phyloP scores from a whole-genome alignment of 2,888 invertebrate genomes.

The Nomada hirtipes region DNA sequence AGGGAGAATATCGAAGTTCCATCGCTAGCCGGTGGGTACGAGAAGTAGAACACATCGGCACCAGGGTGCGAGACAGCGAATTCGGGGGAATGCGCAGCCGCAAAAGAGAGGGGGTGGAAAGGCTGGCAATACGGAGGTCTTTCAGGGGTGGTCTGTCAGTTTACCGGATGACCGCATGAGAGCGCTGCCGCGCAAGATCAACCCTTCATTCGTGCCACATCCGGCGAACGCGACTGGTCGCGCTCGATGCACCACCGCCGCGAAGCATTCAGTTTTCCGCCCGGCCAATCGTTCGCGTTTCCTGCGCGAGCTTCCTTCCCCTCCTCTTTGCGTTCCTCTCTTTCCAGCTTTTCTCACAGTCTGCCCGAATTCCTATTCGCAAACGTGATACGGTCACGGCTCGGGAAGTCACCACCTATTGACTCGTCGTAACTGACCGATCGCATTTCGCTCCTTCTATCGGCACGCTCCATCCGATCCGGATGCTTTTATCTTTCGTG shows the following conservation, averaged over 20 bases:
- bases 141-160: constrained; percentile 75
- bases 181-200: constrained; percentile 80
- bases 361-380: neutral
- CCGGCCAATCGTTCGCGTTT: neutral
- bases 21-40: constrained; percentile 37
- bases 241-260: constrained; percentile 38
- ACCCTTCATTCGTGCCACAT: constrained; percentile 77
- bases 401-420: constrained; percentile 51
- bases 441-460: constrained; percentile 41
- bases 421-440: constrained; percentile 59
- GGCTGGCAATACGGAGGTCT: constrained; percentile 61
- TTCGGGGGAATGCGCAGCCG: constrained; percentile 38
- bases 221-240: constrained; percentile 73
- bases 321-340: neutral
- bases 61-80: constrained; percentile 31
- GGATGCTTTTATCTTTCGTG: neutral
- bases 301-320: neutral
- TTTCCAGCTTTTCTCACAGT: neutral
- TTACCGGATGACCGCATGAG: constrained; percentile 76
- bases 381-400: constrained; percentile 20
- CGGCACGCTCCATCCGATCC: constrained; percentile 11
- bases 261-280: constrained; percentile 28
- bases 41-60: constrained; percentile 50
- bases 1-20: constrained; percentile 46
- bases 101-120: constrained; percentile 41